A percentile compares a stretch with the other conserved stretches of the same genome.
Evolutionary conservation across 2,113 vertebrate species (phyloP).

Genomic region (Corvus moneduloides): DNA sequence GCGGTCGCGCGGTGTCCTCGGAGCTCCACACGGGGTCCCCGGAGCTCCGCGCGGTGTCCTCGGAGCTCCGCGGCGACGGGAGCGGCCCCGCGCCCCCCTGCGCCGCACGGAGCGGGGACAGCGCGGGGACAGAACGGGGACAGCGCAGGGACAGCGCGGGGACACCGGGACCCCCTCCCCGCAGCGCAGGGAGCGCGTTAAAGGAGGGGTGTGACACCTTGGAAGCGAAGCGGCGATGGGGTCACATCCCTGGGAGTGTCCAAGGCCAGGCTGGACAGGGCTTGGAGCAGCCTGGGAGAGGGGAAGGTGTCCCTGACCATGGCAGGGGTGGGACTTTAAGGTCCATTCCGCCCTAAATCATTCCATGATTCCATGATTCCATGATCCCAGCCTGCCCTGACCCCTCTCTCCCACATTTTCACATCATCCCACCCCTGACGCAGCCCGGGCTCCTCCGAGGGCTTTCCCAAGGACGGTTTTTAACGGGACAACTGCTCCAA

Average conservation of each 20-base stretch:
- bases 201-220: neutral
- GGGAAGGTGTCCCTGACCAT: neutral
- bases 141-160: neutral
- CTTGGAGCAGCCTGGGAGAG: neutral
- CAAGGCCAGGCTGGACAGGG: neutral
- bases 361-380: neutral
- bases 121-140: neutral
- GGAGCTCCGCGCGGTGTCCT: fast-evolving
- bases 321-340: neutral
- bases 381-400: no score
- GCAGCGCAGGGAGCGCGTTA: neutral
- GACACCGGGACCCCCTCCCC: neutral
- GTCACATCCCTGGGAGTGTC: neutral
- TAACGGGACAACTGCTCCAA: slow-evolving; percentile 53
- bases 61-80: neutral
- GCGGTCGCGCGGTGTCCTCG: fast-evolving
- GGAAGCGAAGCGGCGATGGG: neutral
- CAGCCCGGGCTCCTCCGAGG: neutral
- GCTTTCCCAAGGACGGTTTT: slow-evolving; percentile 20
- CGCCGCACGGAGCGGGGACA: neutral
- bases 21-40: fast-evolving
- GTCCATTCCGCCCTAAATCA: neutral
- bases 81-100: neutral
- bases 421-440: fast-evolving
- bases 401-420: neutral